Conservation (phyloP, 2,888 invertebrate genomes). For the Latrodectus elegans region DNA sequence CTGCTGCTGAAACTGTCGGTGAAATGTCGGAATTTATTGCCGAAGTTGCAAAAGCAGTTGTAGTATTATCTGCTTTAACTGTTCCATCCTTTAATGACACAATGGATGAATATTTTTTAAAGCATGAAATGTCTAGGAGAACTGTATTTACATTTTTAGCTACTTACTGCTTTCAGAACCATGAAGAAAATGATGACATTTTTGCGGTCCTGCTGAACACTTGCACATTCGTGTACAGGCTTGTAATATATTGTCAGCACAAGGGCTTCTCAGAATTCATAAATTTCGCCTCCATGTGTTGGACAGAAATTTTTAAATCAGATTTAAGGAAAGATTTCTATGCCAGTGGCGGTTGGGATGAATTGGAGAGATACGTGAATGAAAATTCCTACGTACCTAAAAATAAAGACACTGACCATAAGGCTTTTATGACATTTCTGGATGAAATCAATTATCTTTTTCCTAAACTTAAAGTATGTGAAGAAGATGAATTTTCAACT, state of each 20-base stretch:
- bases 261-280: slow-evolving; percentile 21
- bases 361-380: slow-evolving; percentile 15
- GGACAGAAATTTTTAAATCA: slow-evolving; percentile 22
- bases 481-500: neutral
- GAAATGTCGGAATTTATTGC: slow-evolving; percentile 32
- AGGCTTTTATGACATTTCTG: slow-evolving; percentile 9
- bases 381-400: slow-evolving; percentile 16
- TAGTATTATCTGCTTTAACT: slow-evolving; percentile 26
- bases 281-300: slow-evolving; percentile 37
- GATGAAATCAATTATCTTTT: slow-evolving; percentile 39
- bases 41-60: slow-evolving; percentile 42
- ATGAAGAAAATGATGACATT: slow-evolving; percentile 23
- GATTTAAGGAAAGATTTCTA: slow-evolving; percentile 33
- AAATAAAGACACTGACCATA: slow-evolving; percentile 22
- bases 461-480: slow-evolving; percentile 24
- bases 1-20: slow-evolving; percentile 27
- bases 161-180: slow-evolving; percentile 25
- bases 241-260: slow-evolving; percentile 30
- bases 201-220: slow-evolving; percentile 34
- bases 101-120: slow-evolving; percentile 27
- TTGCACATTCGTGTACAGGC: slow-evolving; percentile 41
- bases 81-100: slow-evolving; percentile 25
- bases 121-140: slow-evolving; percentile 25
- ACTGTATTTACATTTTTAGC: slow-evolving; percentile 40
- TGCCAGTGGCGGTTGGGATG: slow-evolving; percentile 32